Evolutionary conservation across 2,888 invertebrate genomes (phyloP).

Genomic region (Dione juno): DNA sequence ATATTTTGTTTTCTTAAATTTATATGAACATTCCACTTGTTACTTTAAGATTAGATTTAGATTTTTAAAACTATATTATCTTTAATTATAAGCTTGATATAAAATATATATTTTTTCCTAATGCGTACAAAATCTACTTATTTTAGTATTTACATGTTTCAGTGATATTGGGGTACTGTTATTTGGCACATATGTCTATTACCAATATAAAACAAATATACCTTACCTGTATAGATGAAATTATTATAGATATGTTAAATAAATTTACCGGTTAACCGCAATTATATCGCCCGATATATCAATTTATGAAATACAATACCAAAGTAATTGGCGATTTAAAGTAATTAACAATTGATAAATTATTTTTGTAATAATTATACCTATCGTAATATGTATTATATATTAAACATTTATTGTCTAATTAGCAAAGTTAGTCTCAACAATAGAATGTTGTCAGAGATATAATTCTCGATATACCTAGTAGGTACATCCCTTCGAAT

Average conservation of each 20-base stretch:
- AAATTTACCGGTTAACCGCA: slow-evolving; percentile 53
- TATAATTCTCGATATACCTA: neutral
- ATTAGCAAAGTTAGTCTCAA: neutral
- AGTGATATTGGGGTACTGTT: neutral
- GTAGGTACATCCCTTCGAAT: slow-evolving; percentile 19
- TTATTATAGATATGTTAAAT: slow-evolving; percentile 55
- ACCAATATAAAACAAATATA: neutral
- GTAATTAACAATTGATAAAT: slow-evolving; percentile 40
- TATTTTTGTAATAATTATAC: slow-evolving; percentile 31
- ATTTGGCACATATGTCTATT: neutral
- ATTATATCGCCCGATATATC: slow-evolving; percentile 46
- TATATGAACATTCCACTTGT: neutral
- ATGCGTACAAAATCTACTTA: neutral
- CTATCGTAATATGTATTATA: neutral
- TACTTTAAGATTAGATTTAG: neutral
- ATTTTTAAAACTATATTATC: no score
- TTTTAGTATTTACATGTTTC: neutral
- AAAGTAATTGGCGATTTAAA: slow-evolving; percentile 36
- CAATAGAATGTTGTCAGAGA: neutral
- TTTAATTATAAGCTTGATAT: neutral
- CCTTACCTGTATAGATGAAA: slow-evolving; percentile 52
- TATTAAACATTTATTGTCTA: neutral
- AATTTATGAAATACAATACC: slow-evolving; percentile 41
- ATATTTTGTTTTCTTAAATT: slow-evolving; percentile 7
- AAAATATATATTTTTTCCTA: neutral